These are phyloP conservation scores for Noctua pronuba DNA, from an alignment of 2,888 invertebrate genomes.

Conservation along the genomic window DNA sequence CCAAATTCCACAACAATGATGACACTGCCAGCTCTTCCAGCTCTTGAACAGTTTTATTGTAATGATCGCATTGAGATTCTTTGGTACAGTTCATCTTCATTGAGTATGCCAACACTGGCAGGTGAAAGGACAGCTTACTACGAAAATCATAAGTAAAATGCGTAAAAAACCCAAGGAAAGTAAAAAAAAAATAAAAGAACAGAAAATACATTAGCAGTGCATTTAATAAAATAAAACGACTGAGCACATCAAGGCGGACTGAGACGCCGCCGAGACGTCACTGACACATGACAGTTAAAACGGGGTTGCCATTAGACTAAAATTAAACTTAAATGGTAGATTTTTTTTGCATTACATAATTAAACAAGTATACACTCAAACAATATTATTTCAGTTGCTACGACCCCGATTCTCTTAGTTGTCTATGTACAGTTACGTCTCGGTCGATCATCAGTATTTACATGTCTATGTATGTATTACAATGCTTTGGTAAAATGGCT, in stretches of 20 bases:
- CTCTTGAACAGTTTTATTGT: not conserved
- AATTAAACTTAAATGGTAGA: slow-evolving; percentile 58
- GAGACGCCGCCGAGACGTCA: slow-evolving; percentile 60
- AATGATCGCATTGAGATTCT: not conserved
- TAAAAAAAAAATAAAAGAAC: slow-evolving; percentile 73
- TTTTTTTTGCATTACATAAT: slow-evolving; percentile 41
- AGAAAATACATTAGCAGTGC: slow-evolving; percentile 84
- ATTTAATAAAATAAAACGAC: slow-evolving; percentile 85
- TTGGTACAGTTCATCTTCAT: not conserved
- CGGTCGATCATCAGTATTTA: slow-evolving; percentile 53
- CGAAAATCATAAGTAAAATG: slow-evolving; percentile 4
- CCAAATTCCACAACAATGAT: not conserved
- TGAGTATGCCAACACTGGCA: not conserved
- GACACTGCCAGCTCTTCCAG: not conserved
- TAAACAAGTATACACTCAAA: slow-evolving; percentile 49
- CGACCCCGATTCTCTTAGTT: slow-evolving; percentile 15
- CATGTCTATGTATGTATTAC: slow-evolving; percentile 66
- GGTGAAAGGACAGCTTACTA: slow-evolving; percentile 23
- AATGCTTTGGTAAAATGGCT: slow-evolving; percentile 76
- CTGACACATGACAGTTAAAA: slow-evolving; percentile 39
- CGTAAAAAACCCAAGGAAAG: slow-evolving; percentile 60
- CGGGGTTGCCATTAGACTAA: slow-evolving; percentile 47
- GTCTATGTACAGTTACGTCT: slow-evolving; percentile 27
- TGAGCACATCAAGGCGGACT: slow-evolving; percentile 82
- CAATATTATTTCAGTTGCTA: slow-evolving; percentile 45